phyloP scores from a whole-genome alignment of 2,113 vertebrate genomes.

The Falcunculus frontatus region DNA sequence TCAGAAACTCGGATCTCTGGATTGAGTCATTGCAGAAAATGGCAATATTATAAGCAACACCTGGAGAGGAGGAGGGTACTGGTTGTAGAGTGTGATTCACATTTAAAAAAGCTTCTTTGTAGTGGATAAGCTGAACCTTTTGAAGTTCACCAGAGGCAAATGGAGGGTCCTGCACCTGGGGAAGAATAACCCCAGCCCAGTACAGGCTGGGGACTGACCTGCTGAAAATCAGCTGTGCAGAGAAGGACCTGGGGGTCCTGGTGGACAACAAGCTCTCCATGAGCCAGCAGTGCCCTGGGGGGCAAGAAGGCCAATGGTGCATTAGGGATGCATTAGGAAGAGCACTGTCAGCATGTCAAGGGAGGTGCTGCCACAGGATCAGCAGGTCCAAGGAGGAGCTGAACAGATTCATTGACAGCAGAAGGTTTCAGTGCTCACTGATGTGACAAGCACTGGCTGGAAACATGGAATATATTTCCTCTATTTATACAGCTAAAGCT shows the following conservation, averaged over 20 bases:
- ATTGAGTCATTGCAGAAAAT: neutral
- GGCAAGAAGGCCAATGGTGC: neutral
- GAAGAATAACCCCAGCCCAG: neutral
- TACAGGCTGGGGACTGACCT: neutral
- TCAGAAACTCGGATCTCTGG: neutral
- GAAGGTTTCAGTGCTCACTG: neutral
- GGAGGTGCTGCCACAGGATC: neutral
- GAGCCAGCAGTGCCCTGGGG: neutral
- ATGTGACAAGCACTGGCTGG: neutral
- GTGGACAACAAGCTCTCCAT: neutral
- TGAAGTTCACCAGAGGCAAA: neutral
- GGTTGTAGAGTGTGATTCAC: neutral
- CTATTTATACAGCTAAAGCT: neutral
- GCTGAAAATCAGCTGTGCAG: neutral
- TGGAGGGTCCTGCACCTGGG: too few relatives aligned
- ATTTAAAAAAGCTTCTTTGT: neutral
- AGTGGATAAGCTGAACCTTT: neutral
- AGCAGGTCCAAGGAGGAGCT: neutral
- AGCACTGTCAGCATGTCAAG: neutral
- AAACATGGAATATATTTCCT: neutral
- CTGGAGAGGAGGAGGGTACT: neutral
- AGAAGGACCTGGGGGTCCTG: neutral
- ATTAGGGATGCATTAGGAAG: neutral
- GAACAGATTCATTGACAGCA: neutral
- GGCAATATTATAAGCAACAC: neutral